phyloP scores from a whole-genome alignment of 2,888 invertebrate species.

The Trichogramma dendrolimi region DNA sequence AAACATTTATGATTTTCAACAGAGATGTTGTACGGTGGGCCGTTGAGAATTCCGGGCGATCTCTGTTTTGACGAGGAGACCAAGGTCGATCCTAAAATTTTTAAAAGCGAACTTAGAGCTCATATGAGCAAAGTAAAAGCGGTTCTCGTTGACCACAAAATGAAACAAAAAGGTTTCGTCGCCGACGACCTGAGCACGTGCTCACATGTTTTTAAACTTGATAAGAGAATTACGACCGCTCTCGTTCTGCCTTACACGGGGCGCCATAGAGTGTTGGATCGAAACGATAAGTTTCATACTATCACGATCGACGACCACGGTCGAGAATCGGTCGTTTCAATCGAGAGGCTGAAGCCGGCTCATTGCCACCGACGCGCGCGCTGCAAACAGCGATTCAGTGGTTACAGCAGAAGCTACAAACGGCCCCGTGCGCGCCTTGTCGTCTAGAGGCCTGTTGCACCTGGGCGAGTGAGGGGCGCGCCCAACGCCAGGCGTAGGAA shows the following conservation, averaged over 20 bases:
- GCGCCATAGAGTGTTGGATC: conserved; percentile 20
- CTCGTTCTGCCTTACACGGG: conserved; percentile 29
- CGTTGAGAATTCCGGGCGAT: conserved; percentile 34
- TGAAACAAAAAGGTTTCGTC: conserved; percentile 18
- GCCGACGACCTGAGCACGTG: conserved; percentile 23
- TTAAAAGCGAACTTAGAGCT: conserved; percentile 8
- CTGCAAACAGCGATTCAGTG: no score
- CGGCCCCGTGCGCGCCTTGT: no score
- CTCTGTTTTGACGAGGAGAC: conserved; percentile 25
- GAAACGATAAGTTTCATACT: conserved; percentile 1
- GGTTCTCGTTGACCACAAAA: conserved; percentile 7
- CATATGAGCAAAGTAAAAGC: conserved; percentile 20
- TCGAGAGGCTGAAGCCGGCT: background rate
- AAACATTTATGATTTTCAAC: no score
- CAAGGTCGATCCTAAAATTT: background rate
- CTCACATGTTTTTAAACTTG: conserved; percentile 27
- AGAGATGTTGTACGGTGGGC: conserved; percentile 35
- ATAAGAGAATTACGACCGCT: conserved; percentile 12
- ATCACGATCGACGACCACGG: background rate
- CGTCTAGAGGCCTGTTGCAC: no score
- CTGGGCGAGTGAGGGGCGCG: no score
- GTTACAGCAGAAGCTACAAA: no score
- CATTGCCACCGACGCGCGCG: background rate
- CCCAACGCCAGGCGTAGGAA: no score
- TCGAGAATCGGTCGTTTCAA: background rate